phyloP scores from a whole-genome alignment of 2,797 vertebrate genomes.

The Muscicapa striata region DNA sequence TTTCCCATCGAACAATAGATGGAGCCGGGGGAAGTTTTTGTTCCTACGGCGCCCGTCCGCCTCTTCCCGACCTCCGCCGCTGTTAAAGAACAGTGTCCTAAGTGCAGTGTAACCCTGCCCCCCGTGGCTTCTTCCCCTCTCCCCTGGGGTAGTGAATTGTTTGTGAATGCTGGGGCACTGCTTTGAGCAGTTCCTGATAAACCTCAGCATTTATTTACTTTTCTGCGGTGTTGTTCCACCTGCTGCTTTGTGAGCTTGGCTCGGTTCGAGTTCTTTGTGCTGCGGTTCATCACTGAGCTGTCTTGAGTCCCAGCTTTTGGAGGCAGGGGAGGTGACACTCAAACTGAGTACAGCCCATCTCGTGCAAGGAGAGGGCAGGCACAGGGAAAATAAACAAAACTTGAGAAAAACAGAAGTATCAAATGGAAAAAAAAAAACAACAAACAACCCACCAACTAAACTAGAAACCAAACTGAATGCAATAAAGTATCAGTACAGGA shows the following conservation, averaged over 20 bases:
- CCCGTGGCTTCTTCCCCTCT: not conserved
- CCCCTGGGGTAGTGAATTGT: not conserved
- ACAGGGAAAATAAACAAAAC: not conserved
- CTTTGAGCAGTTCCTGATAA: not conserved
- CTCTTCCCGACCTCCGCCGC: not conserved
- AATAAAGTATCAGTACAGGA: not conserved
- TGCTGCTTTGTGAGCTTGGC: not conserved
- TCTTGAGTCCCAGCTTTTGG: not conserved
- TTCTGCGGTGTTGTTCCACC: not conserved
- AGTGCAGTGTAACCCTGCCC: not conserved
- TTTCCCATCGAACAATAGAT: accelerated
- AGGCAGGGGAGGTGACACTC: not conserved
- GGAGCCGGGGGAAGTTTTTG: not conserved
- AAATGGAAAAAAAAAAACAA: not conserved
- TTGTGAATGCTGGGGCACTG: not conserved
- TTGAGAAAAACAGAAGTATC: not conserved
- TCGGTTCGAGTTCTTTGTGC: not conserved
- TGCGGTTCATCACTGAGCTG: not conserved
- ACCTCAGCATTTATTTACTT: not conserved
- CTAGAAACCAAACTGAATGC: not conserved
- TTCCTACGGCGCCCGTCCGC: not conserved
- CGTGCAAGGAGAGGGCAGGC: not conserved
- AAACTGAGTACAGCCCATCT: not conserved
- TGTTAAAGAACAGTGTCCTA: not conserved
- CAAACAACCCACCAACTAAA: not conserved